Base-by-base conservation (phyloP, 2,113 vertebrate species). In the Ptychochromis oligacanthus region DNA sequence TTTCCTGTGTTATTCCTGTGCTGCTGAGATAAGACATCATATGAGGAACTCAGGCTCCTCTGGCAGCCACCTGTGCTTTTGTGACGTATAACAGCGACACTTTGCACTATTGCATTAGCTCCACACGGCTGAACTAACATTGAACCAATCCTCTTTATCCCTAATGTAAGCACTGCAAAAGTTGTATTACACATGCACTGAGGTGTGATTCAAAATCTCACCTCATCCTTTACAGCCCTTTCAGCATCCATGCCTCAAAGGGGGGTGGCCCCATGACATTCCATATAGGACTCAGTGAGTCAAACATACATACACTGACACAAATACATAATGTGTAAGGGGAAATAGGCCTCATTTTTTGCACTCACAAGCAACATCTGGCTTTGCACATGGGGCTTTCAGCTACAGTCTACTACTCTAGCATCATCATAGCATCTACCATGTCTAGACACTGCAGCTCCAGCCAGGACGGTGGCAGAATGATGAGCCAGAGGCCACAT, bases 331-430 rank as follows among this genome's bases (percentile, higher is more conserved):
- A 82, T 14, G 49, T 31, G 17, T 70, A 81, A 22, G 65, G 26
- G 56, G 31, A 72, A 84, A 65, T 77, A 64, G 58, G 54, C 81
- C 62, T 55, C 81, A 80, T 91, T 81, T 79, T 82, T 81, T 64
- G 38, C 80, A 87, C 91, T 92, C 72, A 76, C 65, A 5, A 67
- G 79, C 12, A 90, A 87, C 82, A 88, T 92, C 91, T 91, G 87
- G 57, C 40, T 58, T 59, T 6, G 77, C 36, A 85, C 59, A 87
- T 80, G 79, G 12, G 59, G 77, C 84, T 70, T 57, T 36, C 56
- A 85, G 64, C 57, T 46, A 74, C 43, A 62, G 59, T 28, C 34
- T 22, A 31, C 36, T 31, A 2, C 77, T 43, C 56, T 31, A 49
- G 3, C 56, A 77, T 79, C 64, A 58, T 83, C 64, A 17, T 31